A percentile compares a stretch with the other conserved stretches of the same genome.
These are phyloP conservation scores for Pseudomyrmex pallidus DNA, from an alignment of 1,140 invertebrate species.

Conservation along the genomic window DNA sequence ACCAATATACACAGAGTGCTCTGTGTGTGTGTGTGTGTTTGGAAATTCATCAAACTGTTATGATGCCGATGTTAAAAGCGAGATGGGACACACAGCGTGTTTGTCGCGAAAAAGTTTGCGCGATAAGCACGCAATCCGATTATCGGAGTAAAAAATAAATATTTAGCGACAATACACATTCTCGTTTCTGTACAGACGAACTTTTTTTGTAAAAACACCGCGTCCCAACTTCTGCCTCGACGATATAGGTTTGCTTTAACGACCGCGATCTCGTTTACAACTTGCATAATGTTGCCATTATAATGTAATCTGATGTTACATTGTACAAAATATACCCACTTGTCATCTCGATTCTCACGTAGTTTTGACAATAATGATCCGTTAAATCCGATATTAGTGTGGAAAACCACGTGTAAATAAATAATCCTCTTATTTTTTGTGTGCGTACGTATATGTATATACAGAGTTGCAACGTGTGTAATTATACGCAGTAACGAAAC, in stretches of 20 bases:
- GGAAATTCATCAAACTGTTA: background rate
- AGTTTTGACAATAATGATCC: constrained; percentile 10
- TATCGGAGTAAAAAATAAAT: background rate
- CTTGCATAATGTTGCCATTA: constrained; percentile 25
- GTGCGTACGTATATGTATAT: too few relatives aligned
- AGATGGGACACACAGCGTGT: constrained; percentile 22
- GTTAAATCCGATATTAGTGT: background rate
- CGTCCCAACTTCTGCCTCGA: constrained; percentile 13
- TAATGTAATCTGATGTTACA: constrained; percentile 33
- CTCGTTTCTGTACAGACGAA: background rate
- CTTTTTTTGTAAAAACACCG: constrained; percentile 14
- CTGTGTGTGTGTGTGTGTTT: background rate
- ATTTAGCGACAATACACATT: constrained; percentile 36
- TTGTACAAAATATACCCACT: background rate
- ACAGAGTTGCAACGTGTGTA: background rate
- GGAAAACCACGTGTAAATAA: background rate
- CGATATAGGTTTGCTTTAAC: constrained; percentile 37
- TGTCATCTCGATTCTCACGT: constrained; percentile 3
- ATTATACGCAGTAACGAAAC: background rate
- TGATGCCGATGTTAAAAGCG: constrained; percentile 8
- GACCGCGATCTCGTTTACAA: constrained; percentile 20
- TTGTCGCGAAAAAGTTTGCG: background rate
- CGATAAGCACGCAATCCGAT: constrained; percentile 29
- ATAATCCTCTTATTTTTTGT: background rate
- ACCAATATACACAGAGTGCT: background rate